A percentile compares a stretch with the other conserved stretches of the same genome.
These are phyloP conservation scores for Helicoverpa assulta DNA, from an alignment of 2,888 invertebrate species.

Conservation along the genomic window DNA sequence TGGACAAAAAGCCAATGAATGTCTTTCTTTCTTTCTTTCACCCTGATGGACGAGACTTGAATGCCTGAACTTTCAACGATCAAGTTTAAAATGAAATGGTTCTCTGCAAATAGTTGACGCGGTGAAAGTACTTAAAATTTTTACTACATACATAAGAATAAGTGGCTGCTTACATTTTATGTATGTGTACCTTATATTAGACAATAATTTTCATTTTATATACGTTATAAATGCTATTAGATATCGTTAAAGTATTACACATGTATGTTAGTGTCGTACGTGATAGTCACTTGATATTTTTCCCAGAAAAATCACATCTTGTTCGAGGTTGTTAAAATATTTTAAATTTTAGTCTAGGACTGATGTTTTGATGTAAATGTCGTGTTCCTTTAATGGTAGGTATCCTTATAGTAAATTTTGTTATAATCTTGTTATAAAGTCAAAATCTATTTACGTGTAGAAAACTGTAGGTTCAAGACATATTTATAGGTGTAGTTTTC, in stretches of 20 bases:
- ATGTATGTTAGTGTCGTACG: conserved; percentile 33
- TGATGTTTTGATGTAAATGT: neutral
- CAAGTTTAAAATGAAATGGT: conserved; percentile 49
- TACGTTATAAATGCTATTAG: conserved; percentile 34
- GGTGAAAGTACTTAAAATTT: conserved; percentile 34
- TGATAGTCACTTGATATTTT: conserved; percentile 41
- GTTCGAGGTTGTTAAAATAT: conserved; percentile 10
- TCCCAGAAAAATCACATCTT: conserved; percentile 34
- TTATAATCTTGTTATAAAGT: neutral
- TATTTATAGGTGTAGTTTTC: conserved; percentile 5
- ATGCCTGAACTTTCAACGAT: conserved; percentile 38
- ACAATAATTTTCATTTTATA: conserved; percentile 58
- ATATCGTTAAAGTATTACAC: conserved; percentile 41
- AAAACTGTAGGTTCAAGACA: neutral
- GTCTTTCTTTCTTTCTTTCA: conserved; percentile 26
- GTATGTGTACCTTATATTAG: conserved; percentile 39
- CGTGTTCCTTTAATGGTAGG: neutral
- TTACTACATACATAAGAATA: conserved; percentile 46
- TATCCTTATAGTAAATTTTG: neutral
- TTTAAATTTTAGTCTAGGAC: conserved; percentile 23
- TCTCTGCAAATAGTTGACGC: conserved; percentile 43
- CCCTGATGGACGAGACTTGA: conserved; percentile 20
- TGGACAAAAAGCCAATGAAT: conserved; percentile 31
- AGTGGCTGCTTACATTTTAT: conserved; percentile 42
- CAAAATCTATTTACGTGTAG: neutral